Conservation (phyloP, 2,797 vertebrate species). For the Sebastes hubbsi region DNA sequence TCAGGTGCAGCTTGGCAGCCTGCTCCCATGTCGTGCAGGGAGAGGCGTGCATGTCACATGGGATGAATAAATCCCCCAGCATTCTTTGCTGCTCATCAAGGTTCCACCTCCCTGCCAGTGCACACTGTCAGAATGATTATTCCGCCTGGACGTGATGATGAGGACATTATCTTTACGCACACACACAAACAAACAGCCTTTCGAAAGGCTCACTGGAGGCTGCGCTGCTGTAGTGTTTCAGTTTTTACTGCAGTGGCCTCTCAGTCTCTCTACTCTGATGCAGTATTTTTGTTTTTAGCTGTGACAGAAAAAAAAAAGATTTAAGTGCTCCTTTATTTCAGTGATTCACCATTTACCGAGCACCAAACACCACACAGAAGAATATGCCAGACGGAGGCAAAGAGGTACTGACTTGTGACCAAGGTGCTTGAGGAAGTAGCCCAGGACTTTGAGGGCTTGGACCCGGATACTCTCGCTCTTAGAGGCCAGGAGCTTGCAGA, state of each 20-base stretch:
- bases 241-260: conserved; percentile 27
- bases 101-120: conserved; percentile 48
- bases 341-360: neutral
- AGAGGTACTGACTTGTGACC: conserved; percentile 94
- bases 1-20: conserved; percentile 58
- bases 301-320: neutral
- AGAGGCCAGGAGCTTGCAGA: conserved; percentile 98
- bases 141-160: conserved; percentile 59
- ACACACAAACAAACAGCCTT: conserved; percentile 49
- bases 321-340: neutral
- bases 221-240: conserved; percentile 22
- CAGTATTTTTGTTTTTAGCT: conserved; percentile 4
- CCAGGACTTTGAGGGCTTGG: conserved; percentile 97
- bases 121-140: conserved; percentile 72
- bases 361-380: neutral
- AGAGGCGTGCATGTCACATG: conserved; percentile 46
- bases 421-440: conserved; percentile 98
- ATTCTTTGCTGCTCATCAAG: conserved; percentile 69
- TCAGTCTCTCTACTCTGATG: neutral
- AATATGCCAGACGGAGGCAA: neutral
- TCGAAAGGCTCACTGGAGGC: conserved; percentile 24
- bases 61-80: conserved; percentile 67
- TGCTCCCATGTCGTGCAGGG: conserved; percentile 27
- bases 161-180: conserved; percentile 45
- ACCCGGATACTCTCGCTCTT: conserved; percentile 99